phyloP scores from a whole-genome alignment of 2,113 vertebrate species.

The Anolis carolinensis region DNA sequence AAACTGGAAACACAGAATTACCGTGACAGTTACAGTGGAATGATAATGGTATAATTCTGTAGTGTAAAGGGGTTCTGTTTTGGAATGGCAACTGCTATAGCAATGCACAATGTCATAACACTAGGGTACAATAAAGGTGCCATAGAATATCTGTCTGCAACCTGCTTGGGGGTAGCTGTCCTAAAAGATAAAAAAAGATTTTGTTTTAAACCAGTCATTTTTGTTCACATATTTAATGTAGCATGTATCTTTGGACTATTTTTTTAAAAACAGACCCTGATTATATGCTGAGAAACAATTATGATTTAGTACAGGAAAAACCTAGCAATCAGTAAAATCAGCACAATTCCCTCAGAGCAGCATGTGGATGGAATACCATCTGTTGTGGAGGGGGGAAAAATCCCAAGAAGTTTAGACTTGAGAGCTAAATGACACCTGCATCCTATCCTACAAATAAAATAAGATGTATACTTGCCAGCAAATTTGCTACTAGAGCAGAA shows the following conservation, averaged over 20 bases:
- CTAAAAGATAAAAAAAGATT: not conserved
- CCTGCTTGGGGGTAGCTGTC: not conserved
- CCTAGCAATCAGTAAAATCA: not conserved
- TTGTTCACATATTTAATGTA: not conserved
- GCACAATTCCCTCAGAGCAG: not conserved
- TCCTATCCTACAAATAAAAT: not conserved
- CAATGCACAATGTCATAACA: not conserved
- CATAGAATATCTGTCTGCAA: no score
- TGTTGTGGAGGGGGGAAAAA: not conserved
- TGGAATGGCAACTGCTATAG: not conserved
- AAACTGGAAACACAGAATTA: no score
- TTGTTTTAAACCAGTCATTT: not conserved
- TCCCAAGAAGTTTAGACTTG: not conserved
- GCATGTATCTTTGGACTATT: not conserved
- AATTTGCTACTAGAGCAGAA: not conserved
- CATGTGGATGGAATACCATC: not conserved
- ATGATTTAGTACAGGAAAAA: not conserved
- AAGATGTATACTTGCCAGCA: not conserved
- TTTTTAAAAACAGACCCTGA: not conserved
- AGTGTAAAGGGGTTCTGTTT: not conserved
- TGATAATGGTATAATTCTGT: no score
- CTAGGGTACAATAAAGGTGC: not conserved
- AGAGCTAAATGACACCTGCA: not conserved
- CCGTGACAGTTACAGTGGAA: no score
- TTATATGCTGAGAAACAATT: slow-evolving; percentile 4